These are phyloP conservation scores for Nowickia ferox DNA, from an alignment of 2,888 invertebrate species.

Conservation along the genomic window DNA sequence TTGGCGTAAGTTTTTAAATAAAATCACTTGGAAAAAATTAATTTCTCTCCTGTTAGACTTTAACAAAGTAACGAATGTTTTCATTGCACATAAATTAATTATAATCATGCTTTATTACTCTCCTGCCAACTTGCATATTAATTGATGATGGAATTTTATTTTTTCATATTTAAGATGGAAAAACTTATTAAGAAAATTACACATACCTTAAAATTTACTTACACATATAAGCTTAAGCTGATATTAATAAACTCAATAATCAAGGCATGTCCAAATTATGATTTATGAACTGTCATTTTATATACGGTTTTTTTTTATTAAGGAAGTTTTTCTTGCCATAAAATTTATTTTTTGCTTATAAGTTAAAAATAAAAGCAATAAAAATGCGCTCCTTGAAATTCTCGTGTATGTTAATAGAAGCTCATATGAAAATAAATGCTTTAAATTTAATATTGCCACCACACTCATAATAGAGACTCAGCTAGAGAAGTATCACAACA, in stretches of 20 bases:
- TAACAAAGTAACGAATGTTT: background rate
- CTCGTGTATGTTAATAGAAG: constrained; percentile 11
- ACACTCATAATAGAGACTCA: constrained; percentile 26
- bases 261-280: constrained; percentile 66
- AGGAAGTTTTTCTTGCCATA: constrained; percentile 44
- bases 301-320: constrained; percentile 61
- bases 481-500: constrained; percentile 58
- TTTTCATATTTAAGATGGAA: constrained; percentile 39
- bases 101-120: constrained; percentile 18
- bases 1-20: no score
- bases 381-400: constrained; percentile 2
- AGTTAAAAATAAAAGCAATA: background rate
- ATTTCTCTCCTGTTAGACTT: background rate
- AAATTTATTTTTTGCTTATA: background rate
- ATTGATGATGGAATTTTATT: constrained; percentile 55
- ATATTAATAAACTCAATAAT: constrained; percentile 47
- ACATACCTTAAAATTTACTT: background rate
- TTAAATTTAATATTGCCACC: constrained; percentile 53
- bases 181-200: constrained; percentile 18
- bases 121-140: constrained; percentile 59
- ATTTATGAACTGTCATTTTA: constrained; percentile 70
- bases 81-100: constrained; percentile 4
- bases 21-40: no score
- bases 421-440: constrained; percentile 27
- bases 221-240: background rate